phyloP scores from a whole-genome alignment of 2,888 invertebrate species.

The Therioaphis trifolii region DNA sequence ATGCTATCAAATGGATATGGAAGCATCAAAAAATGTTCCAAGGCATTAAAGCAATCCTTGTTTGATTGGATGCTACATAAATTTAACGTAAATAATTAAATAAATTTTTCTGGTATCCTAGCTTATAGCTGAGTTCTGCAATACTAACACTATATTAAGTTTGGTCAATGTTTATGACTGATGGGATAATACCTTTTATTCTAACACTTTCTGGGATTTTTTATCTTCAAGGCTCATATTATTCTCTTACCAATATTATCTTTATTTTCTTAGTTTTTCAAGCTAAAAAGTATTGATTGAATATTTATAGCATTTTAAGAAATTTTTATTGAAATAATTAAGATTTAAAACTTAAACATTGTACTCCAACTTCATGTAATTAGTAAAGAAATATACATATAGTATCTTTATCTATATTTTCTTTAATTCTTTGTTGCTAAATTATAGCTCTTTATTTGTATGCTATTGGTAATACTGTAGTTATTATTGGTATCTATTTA shows the following conservation, averaged over 20 bases:
- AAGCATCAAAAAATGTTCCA: constrained; percentile 55
- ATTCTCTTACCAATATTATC: neutral
- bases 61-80: constrained; percentile 60
- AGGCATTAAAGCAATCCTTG: constrained; percentile 55
- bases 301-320: no score
- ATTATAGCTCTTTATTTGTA: no score
- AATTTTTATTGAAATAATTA: no score
- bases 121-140: constrained; percentile 11
- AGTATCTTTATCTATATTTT: no score
- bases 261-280: neutral
- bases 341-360: no score
- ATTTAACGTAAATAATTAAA: constrained; percentile 57
- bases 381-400: no score
- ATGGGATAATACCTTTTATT: neutral
- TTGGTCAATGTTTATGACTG: neutral
- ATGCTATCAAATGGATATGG: constrained; percentile 61
- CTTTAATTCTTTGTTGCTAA: no score
- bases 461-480: no score
- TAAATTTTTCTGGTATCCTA: constrained; percentile 34
- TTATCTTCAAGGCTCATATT: neutral
- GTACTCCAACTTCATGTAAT: no score
- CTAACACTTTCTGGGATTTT: neutral
- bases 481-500: no score
- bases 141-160: constrained; percentile 53
- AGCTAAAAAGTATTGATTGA: neutral